Percentiles rank a stretch among this genome's conserved stretches.
Conservation (phyloP, 2,888 invertebrate species). For the Bembecia ichneumoniformis region DNA sequence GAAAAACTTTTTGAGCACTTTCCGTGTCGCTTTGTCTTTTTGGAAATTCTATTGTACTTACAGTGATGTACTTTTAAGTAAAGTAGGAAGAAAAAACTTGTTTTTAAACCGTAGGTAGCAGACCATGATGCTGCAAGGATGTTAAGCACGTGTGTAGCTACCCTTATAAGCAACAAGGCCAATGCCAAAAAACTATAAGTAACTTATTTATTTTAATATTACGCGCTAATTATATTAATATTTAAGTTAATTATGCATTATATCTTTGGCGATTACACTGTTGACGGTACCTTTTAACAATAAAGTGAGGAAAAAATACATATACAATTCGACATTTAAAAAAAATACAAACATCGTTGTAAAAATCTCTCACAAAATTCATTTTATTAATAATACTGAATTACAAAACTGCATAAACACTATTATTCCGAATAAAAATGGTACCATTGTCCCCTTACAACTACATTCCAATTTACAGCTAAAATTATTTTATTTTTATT, state of each 20-base stretch:
- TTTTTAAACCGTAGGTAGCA: too few species aligned
- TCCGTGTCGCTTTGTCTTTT: too few species aligned
- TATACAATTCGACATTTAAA: constrained; percentile 17
- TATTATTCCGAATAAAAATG: constrained; percentile 34
- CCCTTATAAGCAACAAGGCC: background rate
- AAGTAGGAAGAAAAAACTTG: too few species aligned
- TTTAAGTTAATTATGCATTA: constrained; percentile 63
- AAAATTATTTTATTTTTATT: constrained; percentile 3
- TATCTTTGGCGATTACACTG: constrained; percentile 69
- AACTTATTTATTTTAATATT: background rate
- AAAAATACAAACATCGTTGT: constrained; percentile 62
- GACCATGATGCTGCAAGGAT: too few species aligned
- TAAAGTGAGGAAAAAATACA: constrained; percentile 25
- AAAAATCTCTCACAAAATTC: constrained; percentile 66
- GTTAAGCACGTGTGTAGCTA: background rate
- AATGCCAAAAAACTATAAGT: background rate
- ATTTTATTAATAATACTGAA: constrained; percentile 55
- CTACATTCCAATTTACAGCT: constrained; percentile 34
- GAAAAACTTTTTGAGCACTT: too few species aligned
- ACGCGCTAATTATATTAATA: constrained; percentile 26
- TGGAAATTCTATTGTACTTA: too few species aligned
- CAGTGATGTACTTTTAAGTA: too few species aligned
- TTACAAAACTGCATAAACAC: constrained; percentile 36
- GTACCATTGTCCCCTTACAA: constrained; percentile 42
- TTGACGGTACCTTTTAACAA: constrained; percentile 51